Base-by-base conservation (phyloP, 2,888 invertebrate species). In the Hyposoter didymator region DNA sequence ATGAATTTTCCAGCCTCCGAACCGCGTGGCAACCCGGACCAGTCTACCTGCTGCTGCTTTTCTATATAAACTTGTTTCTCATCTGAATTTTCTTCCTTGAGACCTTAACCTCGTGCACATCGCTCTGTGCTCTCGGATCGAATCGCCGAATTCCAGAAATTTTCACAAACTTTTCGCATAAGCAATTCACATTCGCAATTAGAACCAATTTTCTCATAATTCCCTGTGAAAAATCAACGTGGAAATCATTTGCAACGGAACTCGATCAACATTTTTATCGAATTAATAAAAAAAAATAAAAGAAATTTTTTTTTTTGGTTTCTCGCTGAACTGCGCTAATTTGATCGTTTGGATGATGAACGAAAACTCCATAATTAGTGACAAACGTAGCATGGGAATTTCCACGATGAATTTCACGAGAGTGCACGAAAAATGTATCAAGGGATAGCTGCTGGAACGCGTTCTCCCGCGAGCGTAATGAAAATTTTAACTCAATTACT, bases 1-100 rank as follows among this genome's bases (percentile, higher is more conserved):
- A 86, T 87, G 87, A 88, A 89, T 89, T 89, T 89, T 88, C 62
- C 72, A 84, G 73, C 76, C 62, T 66, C 59, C 80, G 14, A 62
- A 75, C 45, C 73, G 73, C 69, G 79, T 73, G 82, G 79, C 67
- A 78, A 66, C 49, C 64, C 67, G 52, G 69, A 70, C 39, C 32
- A 62, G 59, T 35, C n/a, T n/a, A 64, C 35, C 43, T 55, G 35
- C 49, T 6, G 6, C 35, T n/a, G n/a, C n/a, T n/a, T 7, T n/a
- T 49, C 19, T 47, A 45, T 28, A 55, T 62, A 62, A 79, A 79
- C 62, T 70, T 72, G 32, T 52, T 64, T 49, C 70, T 79, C 72
- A 72, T 79, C 32, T 35, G 22, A 72, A 79, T 59, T 47, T 59
- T 35, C n/a, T 14, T 47, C 49, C 43, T 49, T 59, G 35, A 64